phyloP scores from a whole-genome alignment of 2,797 vertebrate species.

The Gallinago stenura region DNA sequence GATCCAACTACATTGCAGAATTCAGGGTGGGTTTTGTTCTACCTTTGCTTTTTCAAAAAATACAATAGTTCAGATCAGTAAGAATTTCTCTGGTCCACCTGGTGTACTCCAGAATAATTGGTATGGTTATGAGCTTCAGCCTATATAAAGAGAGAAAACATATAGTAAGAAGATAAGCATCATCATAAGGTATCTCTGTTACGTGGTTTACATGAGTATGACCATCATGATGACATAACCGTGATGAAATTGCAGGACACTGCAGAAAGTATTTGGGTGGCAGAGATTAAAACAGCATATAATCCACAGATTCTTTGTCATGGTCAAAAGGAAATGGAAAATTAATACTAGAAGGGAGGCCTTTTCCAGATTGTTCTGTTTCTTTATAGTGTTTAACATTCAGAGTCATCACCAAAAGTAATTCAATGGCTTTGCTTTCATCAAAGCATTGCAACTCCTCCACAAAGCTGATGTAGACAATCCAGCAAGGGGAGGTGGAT shows the following conservation, averaged over 20 bases:
- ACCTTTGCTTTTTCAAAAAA: neutral
- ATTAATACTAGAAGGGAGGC: neutral
- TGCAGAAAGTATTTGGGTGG: neutral
- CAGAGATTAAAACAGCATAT: neutral
- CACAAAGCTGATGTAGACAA: neutral
- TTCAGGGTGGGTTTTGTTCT: neutral
- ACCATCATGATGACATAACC: neutral
- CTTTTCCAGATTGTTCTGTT: neutral
- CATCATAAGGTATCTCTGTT: neutral
- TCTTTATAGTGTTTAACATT: neutral
- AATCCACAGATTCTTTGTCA: neutral
- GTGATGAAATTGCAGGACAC: neutral
- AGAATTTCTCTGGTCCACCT: neutral
- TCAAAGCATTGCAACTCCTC: neutral
- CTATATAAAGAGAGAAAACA: neutral
- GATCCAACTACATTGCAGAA: neutral
- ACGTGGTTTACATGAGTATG: neutral
- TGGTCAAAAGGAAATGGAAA: conserved; percentile 5
- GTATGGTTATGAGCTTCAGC: neutral
- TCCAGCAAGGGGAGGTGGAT: neutral
- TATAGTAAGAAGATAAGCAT: neutral
- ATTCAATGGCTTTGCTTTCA: neutral
- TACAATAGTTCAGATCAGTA: neutral
- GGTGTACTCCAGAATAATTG: neutral
- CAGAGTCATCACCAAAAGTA: neutral